Base-by-base conservation (phyloP, 2,113 vertebrate genomes). In the Pelmatolapia mariae region DNA sequence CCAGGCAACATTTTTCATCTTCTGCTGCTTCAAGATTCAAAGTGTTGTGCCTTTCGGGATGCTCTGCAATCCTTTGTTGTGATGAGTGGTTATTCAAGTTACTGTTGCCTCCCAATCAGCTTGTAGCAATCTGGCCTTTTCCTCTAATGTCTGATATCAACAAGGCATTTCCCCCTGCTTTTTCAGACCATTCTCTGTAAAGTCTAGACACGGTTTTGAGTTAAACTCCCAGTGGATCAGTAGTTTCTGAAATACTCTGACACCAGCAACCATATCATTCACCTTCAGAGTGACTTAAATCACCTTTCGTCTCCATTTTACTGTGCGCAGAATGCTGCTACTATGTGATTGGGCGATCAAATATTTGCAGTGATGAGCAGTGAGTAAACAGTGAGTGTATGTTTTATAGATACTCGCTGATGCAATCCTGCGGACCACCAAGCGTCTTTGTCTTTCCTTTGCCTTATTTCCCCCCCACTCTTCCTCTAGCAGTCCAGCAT, bases 301-400 rank as follows among this genome's bases (percentile, higher is more conserved):
- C 66, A 0, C n/a, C 66, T 24, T 71, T 71, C 10, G 5, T 16
- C 63, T 40, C n/a, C 36, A 24, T 9, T 68, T 3, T 0, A 33
- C 59, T 33, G 5, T 10, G 57, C 0, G 5, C 0, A 61, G 59
- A 61, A 61, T 61, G 4, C 59, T 33, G 5, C 59, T 71, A 38
- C 36, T 13, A 71, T 43, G 66, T 43, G 66, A 71, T 6, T 43
- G 12, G 66, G n/a, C 0, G 1, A 68, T 68, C 0, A 15, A 13
- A 68, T 68, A 40, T 40, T 71, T 43, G 66, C 8, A 22, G 19
- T 68, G 33, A 68, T 40, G 19, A 40, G 36, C 36, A 68, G 66
- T 43, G 36, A 8, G 36, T 24, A 38, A 22, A 22, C 63, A 68
- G 19, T 9, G 66, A 43, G 66, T 71, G 36, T 24, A 71, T 71